phyloP scores from a whole-genome alignment of 2,113 vertebrate genomes.

The Bubalus kerabau region DNA sequence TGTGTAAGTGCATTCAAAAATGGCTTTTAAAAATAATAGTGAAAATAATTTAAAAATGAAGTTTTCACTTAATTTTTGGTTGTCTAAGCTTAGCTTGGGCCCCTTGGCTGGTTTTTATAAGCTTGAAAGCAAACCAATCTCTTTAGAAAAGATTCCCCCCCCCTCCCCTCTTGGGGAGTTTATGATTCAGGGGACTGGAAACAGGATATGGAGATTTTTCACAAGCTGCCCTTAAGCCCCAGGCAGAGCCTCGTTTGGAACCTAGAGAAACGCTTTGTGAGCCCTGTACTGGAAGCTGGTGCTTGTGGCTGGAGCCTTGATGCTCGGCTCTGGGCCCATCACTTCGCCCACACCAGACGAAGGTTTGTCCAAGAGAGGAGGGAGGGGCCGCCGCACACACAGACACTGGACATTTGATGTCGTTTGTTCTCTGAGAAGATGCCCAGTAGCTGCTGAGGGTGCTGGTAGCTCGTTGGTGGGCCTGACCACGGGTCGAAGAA shows the following conservation, averaged over 20 bases:
- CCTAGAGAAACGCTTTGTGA: rapidly evolving
- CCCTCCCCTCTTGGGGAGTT: background rate
- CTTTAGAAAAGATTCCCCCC: background rate
- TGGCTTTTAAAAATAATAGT: constrained; percentile 17
- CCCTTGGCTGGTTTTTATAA: constrained; percentile 40
- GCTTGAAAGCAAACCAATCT: constrained; percentile 47
- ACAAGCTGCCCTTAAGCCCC: background rate
- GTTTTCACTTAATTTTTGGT: constrained; percentile 58
- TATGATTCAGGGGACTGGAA: background rate
- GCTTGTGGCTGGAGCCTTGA: rapidly evolving
- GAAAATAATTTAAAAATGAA: constrained; percentile 24
- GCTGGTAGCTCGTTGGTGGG: rapidly evolving
- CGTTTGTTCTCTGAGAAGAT: rapidly evolving
- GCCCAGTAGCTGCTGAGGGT: rapidly evolving
- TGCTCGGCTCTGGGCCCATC: rapidly evolving
- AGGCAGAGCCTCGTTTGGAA: too few species aligned
- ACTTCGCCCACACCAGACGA: rapidly evolving
- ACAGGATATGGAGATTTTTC: background rate
- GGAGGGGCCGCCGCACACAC: rapidly evolving
- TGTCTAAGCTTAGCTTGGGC: constrained; percentile 57
- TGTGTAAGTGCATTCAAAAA: constrained; percentile 34
- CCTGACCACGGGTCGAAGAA: rapidly evolving
- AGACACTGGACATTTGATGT: rapidly evolving
- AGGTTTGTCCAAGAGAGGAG: too few species aligned
- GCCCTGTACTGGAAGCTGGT: rapidly evolving